Base-by-base conservation (phyloP, 1,140 invertebrate species). In the Hermatobates lingyangjiaoensis region DNA sequence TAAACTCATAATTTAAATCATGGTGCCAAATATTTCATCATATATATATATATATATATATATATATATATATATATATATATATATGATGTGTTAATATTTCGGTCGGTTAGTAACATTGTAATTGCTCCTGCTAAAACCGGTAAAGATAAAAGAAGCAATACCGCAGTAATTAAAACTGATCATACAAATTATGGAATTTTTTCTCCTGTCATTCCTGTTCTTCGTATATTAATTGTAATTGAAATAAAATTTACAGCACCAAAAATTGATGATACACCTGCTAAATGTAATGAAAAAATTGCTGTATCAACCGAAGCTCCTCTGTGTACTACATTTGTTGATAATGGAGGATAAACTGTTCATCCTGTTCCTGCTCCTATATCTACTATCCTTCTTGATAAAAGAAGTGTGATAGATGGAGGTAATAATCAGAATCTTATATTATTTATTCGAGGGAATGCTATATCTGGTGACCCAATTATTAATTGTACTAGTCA, bases 171-270 rank as follows among this genome's bases (percentile, higher is more conserved):
- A 15, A 18, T 48, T 18, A 34, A 46, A 40, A 26, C 20, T 27
- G 45, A 28, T 44, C 27, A 59, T 3, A 26, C 7, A 26, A 45
- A 49, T 20, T 39, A 10, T 12, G 48, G 27, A 12, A 49, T 45
- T 23, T 49, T 53, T 59, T 56, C 51, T 63, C 55, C 61, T 64
- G 64, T 20, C 48, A 49, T 49, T 4, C 48, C 27, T 12, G 12
- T n/a, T 5, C 4, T 20, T 15, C 26, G 34, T 23, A 56, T 30
- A 7, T 48, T 44, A 21, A 59, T 24, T 27, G 57, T 57, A 30
- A 39, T 51, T 5, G 27, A 34, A 26, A 51, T 27, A 27, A 51
- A 51, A 24, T 51, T 51, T 3, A 51, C 24, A 7, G 20, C 38
- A 4, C 20, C 27, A 5, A 51, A n/a, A 23, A 45, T 25, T 3